These are phyloP conservation scores for Mesaphorura yosii DNA, from an alignment of 1,140 invertebrate species.

Conservation along the genomic window DNA sequence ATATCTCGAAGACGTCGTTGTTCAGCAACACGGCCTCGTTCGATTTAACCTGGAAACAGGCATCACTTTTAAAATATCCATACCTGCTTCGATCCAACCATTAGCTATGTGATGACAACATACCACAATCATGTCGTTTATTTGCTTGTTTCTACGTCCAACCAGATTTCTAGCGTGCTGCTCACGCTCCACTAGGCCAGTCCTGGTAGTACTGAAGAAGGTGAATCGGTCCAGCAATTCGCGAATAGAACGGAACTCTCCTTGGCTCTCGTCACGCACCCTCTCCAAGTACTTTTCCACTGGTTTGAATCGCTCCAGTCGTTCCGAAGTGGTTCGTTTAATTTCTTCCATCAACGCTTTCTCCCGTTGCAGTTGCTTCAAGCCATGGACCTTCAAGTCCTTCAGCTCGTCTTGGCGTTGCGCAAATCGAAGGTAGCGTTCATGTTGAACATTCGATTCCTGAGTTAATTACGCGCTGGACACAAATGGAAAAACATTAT, in stretches of 20 bases:
- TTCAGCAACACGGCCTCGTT: conserved; percentile 13
- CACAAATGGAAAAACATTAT: no score
- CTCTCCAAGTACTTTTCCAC: conserved; percentile 19
- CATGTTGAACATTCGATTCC: conserved; percentile 3
- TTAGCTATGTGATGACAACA: not conserved
- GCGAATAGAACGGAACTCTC: conserved; percentile 21
- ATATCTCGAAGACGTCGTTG: conserved; percentile 21
- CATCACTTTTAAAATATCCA: no score
- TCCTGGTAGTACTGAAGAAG: conserved; percentile 1
- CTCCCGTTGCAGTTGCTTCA: conserved; percentile 13
- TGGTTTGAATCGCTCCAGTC: conserved; percentile 7
- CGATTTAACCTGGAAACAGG: not conserved
- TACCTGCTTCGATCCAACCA: no score
- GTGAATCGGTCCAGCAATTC: conserved; percentile 23
- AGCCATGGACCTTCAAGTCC: not conserved
- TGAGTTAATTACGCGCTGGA: no score
- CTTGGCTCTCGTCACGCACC: conserved; percentile 9
- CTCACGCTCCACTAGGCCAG: not conserved
- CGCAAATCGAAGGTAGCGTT: not conserved
- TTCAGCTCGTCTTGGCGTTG: conserved; percentile 2
- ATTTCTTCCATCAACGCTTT: not conserved
- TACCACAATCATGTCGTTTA: not conserved
- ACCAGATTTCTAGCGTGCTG: not conserved
- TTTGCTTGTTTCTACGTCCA: not conserved
- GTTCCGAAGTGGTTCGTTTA: not conserved